Conservation (phyloP, 1,140 invertebrate species). For the Pseudobourletiella spinata region DNA sequence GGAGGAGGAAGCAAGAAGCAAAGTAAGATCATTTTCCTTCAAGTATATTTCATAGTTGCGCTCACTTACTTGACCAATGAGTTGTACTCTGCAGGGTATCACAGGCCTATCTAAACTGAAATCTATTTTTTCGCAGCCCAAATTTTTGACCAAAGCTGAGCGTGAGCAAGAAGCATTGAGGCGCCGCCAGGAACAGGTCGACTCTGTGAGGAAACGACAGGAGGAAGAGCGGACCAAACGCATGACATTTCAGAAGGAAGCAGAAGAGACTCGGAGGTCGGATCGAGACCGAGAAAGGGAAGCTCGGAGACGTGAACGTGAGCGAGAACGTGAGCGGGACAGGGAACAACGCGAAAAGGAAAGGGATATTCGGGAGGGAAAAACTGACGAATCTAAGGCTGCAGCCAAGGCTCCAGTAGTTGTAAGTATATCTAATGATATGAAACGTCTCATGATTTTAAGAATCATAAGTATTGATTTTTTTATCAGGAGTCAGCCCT, state of each 20-base stretch:
- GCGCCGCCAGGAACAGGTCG: slow-evolving; percentile 76
- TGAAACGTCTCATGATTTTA: too few relatives aligned
- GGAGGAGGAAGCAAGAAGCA: slow-evolving; percentile 83
- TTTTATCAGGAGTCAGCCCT: slow-evolving; percentile 17
- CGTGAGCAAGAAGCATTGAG: slow-evolving; percentile 78
- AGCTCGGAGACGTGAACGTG: slow-evolving; percentile 40
- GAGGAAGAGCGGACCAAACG: slow-evolving; percentile 62
- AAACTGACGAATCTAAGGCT: slow-evolving; percentile 27
- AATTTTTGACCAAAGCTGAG: slow-evolving; percentile 95
- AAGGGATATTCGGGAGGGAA: slow-evolving; percentile 30
- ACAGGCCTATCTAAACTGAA: too few relatives aligned
- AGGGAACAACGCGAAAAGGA: slow-evolving; percentile 24
- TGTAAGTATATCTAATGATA: too few relatives aligned
- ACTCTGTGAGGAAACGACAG: slow-evolving; percentile 48
- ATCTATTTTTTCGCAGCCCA: slow-evolving; percentile 55
- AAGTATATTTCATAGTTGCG: background rate
- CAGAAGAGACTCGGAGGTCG: slow-evolving; percentile 42
- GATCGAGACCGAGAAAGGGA: slow-evolving; percentile 39
- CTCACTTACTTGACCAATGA: too few relatives aligned
- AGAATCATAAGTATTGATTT: too few relatives aligned
- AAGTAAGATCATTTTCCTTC: slow-evolving; percentile 45
- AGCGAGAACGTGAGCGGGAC: slow-evolving; percentile 41
- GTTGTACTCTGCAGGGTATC: too few relatives aligned
- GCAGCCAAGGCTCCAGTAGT: too few relatives aligned
- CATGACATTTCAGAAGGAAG: slow-evolving; percentile 50